These are phyloP conservation scores for Hetaerina americana DNA, from an alignment of 1,140 invertebrate genomes.

Conservation along the genomic window DNA sequence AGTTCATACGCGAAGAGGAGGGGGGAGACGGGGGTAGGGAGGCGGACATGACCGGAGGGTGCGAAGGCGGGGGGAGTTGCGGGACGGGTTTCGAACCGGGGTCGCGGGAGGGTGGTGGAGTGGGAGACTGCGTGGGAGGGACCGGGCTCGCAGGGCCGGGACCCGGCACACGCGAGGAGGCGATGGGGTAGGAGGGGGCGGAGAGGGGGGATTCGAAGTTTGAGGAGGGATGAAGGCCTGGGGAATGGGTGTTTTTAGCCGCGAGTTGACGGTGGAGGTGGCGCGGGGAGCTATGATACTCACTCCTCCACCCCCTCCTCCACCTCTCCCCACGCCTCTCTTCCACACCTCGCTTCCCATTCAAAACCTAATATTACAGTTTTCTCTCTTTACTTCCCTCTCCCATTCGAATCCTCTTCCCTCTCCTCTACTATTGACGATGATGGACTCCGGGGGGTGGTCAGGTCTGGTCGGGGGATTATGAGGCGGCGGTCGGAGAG, in stretches of 20 bases:
- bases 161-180: too few species aligned
- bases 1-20: too few species aligned
- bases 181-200: not conserved
- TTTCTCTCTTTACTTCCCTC: too few species aligned
- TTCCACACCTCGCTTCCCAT: not conserved
- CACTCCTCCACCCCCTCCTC: not conserved
- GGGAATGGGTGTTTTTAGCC: too few species aligned
- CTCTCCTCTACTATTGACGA: too few species aligned
- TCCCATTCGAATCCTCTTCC: too few species aligned
- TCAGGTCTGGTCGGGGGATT: too few species aligned
- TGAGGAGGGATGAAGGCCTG: not conserved
- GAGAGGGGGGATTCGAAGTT: not conserved
- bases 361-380: too few species aligned
- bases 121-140: not conserved
- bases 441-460: too few species aligned
- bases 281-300: not conserved
- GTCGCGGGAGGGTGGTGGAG: not conserved
- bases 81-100: not conserved
- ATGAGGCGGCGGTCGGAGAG: not conserved
- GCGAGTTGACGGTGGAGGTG: not conserved
- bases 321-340: not conserved
- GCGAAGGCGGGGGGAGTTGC: not conserved
- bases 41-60: too few species aligned
- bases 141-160: too few species aligned
- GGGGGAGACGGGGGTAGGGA: too few species aligned